Base-by-base conservation (phyloP, 2,888 invertebrate genomes). In the Schrankia costaestrigalis region DNA sequence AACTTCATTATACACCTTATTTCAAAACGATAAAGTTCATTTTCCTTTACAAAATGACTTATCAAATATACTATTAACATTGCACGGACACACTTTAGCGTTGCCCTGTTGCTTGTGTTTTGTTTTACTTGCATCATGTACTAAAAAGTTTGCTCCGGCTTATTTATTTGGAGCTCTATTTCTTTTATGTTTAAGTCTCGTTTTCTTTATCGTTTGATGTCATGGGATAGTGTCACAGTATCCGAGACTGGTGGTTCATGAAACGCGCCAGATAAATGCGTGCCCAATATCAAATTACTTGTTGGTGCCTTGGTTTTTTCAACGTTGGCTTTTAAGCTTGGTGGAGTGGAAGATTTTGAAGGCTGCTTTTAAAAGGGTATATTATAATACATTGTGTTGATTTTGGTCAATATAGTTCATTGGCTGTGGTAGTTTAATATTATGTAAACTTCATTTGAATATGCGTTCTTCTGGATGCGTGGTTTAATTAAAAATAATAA, bases 231-330 rank as follows among this genome's bases (percentile, higher is more conserved):
- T 79, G 83, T 79, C 77, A 85, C 76, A 71, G 71, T 73, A 84
- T 79, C 76, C 79, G 69, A 69, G 47, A 56, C 74, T 34, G 70
- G 64, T 77, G 75, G 78, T 52, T 76, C 71, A 78, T 78, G 73
- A 81, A 79, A 79, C 73, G 77, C 71, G 76, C 75, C 78, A 76
- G 79, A 81, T 80, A 79, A 78, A 80, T 78, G 79, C 78, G 71
- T 76, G 70, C 63, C 58, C 67, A 65, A 75, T 84, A 84, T 86
- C 78, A 66, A 63, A 78, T 86, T 82, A 73, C 84, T 56, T 63
- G 64, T 67, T 56, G 56, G 57, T 58, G 49, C 34, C 28, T 52
- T 47, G 38, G 37, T 55, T 59, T 61, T 63, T 68, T 73, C 70
- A n/a, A 63, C 54, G 47, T 63, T 68, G 47, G 45, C 52, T 61